A percentile compares a stretch with the other conserved stretches of the same genome.
These are phyloP conservation scores for Conchocele bisecta DNA, from an alignment of 2,888 invertebrate genomes.

Conservation along the genomic window DNA sequence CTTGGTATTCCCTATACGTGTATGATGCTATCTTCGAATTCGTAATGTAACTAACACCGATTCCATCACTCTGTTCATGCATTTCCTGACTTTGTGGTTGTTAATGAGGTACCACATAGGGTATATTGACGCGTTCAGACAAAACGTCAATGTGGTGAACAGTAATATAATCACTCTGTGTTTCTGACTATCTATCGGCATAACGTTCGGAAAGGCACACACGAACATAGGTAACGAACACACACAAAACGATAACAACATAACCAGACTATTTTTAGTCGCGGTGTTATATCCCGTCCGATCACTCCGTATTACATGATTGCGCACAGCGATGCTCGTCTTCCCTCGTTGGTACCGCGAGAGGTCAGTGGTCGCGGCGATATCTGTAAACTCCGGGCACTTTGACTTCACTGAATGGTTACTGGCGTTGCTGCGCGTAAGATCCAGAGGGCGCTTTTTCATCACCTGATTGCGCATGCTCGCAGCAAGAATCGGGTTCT, in stretches of 20 bases:
- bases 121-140: constrained; percentile 75
- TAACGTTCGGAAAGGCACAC: constrained; percentile 68
- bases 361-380: constrained; percentile 75
- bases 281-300: constrained; percentile 73
- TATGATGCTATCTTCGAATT: constrained; percentile 26
- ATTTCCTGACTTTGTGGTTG: constrained; percentile 76
- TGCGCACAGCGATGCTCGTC: constrained; percentile 67
- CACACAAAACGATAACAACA: constrained; percentile 72
- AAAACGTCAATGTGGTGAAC: constrained; percentile 71
- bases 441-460: constrained; percentile 58
- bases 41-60: constrained; percentile 41
- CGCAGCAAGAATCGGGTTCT: constrained; percentile 70
- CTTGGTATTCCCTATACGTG: too few relatives aligned
- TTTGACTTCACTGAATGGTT: constrained; percentile 60
- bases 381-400: constrained; percentile 75
- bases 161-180: constrained; percentile 66
- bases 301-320: constrained; percentile 71
- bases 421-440: constrained; percentile 66
- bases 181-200: constrained; percentile 34
- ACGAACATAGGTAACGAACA: constrained; percentile 76
- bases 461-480: constrained; percentile 47
- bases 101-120: constrained; percentile 80
- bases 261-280: constrained; percentile 77
- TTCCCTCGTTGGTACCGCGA: constrained; percentile 72
- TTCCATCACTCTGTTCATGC: constrained; percentile 69